Conservation (phyloP, 2,113 vertebrate species). For the Macquaria ambigua region DNA sequence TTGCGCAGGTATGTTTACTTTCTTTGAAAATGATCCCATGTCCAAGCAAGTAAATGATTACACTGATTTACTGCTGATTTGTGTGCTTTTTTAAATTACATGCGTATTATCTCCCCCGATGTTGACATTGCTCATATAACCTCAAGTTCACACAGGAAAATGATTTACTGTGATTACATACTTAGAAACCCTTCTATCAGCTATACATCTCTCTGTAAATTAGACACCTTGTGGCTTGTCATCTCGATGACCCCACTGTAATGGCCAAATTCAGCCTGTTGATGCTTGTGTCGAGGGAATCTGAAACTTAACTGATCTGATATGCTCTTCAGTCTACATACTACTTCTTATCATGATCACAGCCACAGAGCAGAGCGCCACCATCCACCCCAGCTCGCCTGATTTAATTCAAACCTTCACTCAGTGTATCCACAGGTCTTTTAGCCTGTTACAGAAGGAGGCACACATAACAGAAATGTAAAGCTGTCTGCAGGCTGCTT, state of each 20-base stretch:
- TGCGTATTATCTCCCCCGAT: constrained; percentile 51
- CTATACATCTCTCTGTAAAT: constrained; percentile 28
- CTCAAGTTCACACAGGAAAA: constrained; percentile 73
- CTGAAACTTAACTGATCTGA: constrained; percentile 17
- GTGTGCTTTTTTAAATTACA: constrained; percentile 43
- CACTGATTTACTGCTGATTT: constrained; percentile 56
- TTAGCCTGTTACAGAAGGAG: neutral
- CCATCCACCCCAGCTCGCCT: neutral
- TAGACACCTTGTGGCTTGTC: constrained; percentile 42
- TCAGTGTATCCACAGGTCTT: constrained; percentile 4
- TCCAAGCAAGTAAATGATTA: constrained; percentile 66
- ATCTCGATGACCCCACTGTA: constrained; percentile 28
- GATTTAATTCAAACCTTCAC: constrained; percentile 8
- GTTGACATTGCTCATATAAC: constrained; percentile 73
- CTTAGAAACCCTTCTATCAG: constrained; percentile 39
- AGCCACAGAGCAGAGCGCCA: neutral
- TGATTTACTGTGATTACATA: constrained; percentile 57
- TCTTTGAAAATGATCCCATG: constrained; percentile 25
- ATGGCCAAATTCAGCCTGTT: neutral
- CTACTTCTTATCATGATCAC: neutral
- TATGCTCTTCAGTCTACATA: neutral
- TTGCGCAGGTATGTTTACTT: constrained; percentile 47
- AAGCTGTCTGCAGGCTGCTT: constrained; percentile 32
- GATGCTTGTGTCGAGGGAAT: constrained; percentile 2
- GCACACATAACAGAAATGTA: constrained; percentile 2